A percentile compares a stretch with the other conserved stretches of the same genome.
Evolutionary conservation across 2,113 vertebrate genomes (phyloP).

Genomic region (Macquaria australasica): DNA sequence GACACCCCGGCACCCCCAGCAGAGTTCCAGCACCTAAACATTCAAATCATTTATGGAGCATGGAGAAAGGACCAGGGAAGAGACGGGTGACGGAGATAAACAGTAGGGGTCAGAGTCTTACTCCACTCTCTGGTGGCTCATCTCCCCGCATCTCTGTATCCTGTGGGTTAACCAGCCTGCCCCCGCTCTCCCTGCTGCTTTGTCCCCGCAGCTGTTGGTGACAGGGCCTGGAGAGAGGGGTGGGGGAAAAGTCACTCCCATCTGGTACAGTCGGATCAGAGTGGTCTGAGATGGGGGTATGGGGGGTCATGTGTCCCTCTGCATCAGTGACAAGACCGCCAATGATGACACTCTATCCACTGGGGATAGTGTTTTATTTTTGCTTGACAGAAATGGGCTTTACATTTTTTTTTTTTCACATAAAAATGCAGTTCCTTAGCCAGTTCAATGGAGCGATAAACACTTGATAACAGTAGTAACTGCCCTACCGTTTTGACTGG

Average conservation of each 20-base stretch:
- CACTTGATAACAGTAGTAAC: not conserved
- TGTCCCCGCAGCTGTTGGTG: slow-evolving; percentile 70
- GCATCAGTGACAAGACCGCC: slow-evolving; percentile 68
- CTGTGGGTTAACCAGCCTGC: slow-evolving; percentile 43
- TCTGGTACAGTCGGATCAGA: slow-evolving; percentile 82
- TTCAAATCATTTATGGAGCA: slow-evolving; percentile 42
- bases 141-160: slow-evolving; percentile 36
- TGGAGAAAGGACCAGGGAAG: not conserved
- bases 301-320: slow-evolving; percentile 75
- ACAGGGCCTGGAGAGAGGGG: slow-evolving; percentile 68
- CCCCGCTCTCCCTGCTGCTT: slow-evolving; percentile 40
- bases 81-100: slow-evolving; percentile 35
- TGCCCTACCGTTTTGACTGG: not conserved
- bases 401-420: slow-evolving; percentile 35
- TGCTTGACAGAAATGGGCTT: slow-evolving; percentile 36
- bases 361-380: slow-evolving; percentile 28
- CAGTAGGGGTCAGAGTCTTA: slow-evolving; percentile 50
- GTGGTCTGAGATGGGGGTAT: slow-evolving; percentile 65
- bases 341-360: slow-evolving; percentile 59
- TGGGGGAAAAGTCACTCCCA: slow-evolving; percentile 80
- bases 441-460: not conserved
- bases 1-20: slow-evolving; percentile 15
- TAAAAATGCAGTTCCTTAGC: not conserved
- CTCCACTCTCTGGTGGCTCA: slow-evolving; percentile 54
- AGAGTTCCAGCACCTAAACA: slow-evolving; percentile 25